phyloP scores from a whole-genome alignment of 2,113 vertebrate species.

The Phaetusa simplex region DNA sequence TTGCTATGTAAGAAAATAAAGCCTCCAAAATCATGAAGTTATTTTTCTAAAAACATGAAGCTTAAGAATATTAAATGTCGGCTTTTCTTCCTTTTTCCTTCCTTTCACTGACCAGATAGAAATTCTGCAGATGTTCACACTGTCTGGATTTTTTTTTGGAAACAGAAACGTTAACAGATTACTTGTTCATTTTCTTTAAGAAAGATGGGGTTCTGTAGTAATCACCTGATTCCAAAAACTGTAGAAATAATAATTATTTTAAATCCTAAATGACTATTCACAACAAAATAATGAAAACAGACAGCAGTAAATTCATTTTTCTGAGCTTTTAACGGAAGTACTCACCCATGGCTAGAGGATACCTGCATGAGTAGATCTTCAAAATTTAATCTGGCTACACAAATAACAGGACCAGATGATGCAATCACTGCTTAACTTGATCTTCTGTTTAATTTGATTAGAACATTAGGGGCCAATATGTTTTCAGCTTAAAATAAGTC shows the following conservation, averaged over 20 bases:
- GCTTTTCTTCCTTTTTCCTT: not conserved
- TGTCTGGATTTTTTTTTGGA: not conserved
- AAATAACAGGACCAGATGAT: not conserved
- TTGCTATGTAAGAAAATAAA: not conserved
- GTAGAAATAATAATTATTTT: not conserved
- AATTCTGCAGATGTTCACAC: not conserved
- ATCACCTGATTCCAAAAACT: not conserved
- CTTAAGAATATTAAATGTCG: not conserved
- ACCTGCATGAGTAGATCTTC: not conserved
- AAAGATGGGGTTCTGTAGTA: not conserved
- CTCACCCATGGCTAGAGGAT: not conserved
- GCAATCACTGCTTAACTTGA: conserved; percentile 12
- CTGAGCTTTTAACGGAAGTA: not conserved
- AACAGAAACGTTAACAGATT: not conserved
- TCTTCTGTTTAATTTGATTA: conserved; percentile 25
- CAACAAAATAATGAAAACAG: not conserved
- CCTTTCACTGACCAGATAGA: not conserved
- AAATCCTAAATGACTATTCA: not conserved
- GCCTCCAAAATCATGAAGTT: not conserved
- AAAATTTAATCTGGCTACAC: not conserved
- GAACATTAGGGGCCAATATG: not conserved
- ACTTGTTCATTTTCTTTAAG: not conserved
- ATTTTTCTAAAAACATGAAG: not conserved
- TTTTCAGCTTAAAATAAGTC: conserved; percentile 50
- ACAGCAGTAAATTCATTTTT: not conserved